Percentiles rank a stretch among this genome's conserved stretches.
These are phyloP conservation scores for Leptinotarsa rubiginosa DNA, from an alignment of 2,888 invertebrate genomes.

Conservation along the genomic window DNA sequence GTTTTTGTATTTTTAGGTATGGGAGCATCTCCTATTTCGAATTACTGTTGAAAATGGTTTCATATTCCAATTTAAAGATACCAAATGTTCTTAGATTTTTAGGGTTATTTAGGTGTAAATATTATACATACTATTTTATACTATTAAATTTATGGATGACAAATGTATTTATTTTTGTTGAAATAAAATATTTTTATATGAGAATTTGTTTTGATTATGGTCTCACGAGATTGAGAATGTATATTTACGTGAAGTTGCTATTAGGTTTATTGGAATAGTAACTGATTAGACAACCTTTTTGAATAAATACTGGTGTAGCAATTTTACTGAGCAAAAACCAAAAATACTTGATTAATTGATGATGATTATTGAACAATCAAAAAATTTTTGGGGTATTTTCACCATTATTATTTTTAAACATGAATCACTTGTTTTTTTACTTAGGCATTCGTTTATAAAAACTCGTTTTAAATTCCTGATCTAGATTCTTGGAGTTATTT, in stretches of 20 bases:
- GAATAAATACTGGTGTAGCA: too few species aligned
- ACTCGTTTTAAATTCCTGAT: too few species aligned
- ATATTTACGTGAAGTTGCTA: neutral
- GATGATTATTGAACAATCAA: too few species aligned
- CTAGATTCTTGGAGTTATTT: too few species aligned
- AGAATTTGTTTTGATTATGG: constrained; percentile 31
- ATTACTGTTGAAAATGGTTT: constrained; percentile 42
- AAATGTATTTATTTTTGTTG: constrained; percentile 56
- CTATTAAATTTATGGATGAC: constrained; percentile 41
- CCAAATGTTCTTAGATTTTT: constrained; percentile 38
- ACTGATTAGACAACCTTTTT: too few species aligned
- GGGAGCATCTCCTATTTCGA: constrained; percentile 47
- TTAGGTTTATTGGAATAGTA: neutral
- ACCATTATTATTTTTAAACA: too few species aligned
- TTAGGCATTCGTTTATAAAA: too few species aligned
- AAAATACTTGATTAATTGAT: too few species aligned
- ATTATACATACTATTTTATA: constrained; percentile 41
- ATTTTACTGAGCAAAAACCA: too few species aligned
- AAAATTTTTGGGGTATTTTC: too few species aligned
- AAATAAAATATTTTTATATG: constrained; percentile 52
- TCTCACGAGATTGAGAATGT: neutral
- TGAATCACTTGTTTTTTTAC: too few species aligned
- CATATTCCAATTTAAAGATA: constrained; percentile 46
- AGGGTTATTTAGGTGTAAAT: constrained; percentile 41
- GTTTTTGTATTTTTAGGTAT: constrained; percentile 43